Conservation (phyloP, 2,888 invertebrate species). For the Drosophila anomalata region DNA sequence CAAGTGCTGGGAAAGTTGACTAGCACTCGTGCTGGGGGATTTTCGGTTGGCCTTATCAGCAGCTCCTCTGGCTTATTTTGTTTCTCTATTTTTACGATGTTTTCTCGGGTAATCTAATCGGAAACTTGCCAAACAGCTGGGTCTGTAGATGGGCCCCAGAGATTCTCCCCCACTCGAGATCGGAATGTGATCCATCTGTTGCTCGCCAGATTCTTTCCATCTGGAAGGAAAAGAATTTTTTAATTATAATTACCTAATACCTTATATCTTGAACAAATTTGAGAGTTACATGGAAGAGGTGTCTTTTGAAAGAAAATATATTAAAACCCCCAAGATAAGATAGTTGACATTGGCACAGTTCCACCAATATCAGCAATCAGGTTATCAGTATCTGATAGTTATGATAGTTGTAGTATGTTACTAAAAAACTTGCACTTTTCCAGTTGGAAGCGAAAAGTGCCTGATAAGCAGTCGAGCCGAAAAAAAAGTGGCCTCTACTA, state of each 20-base stretch:
- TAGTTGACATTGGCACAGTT: conserved; percentile 3
- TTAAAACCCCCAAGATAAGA: not conserved
- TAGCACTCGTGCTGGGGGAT: not conserved
- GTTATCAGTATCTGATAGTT: not conserved
- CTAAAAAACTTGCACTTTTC: conserved; percentile 1
- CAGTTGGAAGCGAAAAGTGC: conserved; percentile 1
- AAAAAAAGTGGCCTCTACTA: not conserved
- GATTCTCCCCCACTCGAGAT: conserved; percentile 7
- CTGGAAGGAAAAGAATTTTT: too few species aligned
- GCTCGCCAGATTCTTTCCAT: not conserved
- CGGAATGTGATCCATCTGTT: not conserved
- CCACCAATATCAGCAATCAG: not conserved
- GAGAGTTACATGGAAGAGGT: not conserved
- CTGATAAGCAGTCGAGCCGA: not conserved
- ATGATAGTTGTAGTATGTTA: not conserved
- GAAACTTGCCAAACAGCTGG: conserved; percentile 29
- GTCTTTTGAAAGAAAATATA: not conserved
- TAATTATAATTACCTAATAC: too few species aligned
- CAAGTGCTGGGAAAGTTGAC: conserved; percentile 1
- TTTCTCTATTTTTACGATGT: conserved; percentile 42
- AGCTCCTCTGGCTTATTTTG: conserved; percentile 22
- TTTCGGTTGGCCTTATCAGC: conserved; percentile 49
- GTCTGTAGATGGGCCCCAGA: conserved; percentile 31
- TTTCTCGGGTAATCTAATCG: conserved; percentile 64
- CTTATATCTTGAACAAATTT: too few species aligned